Conservation (phyloP, 2,888 invertebrate genomes). For the Heliconius ismenius region DNA sequence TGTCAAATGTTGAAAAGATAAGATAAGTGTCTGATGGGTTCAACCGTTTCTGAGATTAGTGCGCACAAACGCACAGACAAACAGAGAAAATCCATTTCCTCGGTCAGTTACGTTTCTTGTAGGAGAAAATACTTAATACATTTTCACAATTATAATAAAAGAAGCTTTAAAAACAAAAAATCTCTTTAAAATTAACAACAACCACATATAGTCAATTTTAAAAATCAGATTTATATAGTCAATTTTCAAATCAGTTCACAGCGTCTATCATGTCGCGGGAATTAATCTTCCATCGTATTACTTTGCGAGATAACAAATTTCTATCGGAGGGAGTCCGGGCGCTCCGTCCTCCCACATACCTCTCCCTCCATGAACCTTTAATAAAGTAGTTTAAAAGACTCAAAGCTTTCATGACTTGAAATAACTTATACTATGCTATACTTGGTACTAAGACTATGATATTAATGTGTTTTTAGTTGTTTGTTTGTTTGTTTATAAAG, state of each 20-base stretch:
- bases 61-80: too few species aligned
- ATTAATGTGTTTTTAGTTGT: not conserved
- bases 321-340: slow-evolving; percentile 46
- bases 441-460: not conserved
- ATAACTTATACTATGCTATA: slow-evolving; percentile 6
- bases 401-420: slow-evolving; percentile 25
- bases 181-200: slow-evolving; percentile 9
- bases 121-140: too few species aligned
- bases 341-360: slow-evolving; percentile 39
- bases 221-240: slow-evolving; percentile 39
- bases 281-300: slow-evolving; percentile 64
- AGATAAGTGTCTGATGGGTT: too few species aligned
- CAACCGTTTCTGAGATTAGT: too few species aligned
- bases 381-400: slow-evolving; percentile 27
- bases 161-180: not conserved
- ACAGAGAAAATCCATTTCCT: too few species aligned
- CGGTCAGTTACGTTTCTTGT: too few species aligned
- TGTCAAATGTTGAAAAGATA: not conserved
- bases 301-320: slow-evolving; percentile 65
- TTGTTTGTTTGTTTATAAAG: not conserved
- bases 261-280: slow-evolving; percentile 55
- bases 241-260: slow-evolving; percentile 46
- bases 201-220: slow-evolving; percentile 40
- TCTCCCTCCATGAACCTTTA: slow-evolving; percentile 20
- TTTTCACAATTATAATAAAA: too few species aligned